A percentile compares a stretch with the other conserved stretches of the same genome.
These are phyloP conservation scores for Palythoa heliodiscus DNA, from an alignment of 92 coral and sea anemone genomes.

Conservation along the genomic window DNA sequence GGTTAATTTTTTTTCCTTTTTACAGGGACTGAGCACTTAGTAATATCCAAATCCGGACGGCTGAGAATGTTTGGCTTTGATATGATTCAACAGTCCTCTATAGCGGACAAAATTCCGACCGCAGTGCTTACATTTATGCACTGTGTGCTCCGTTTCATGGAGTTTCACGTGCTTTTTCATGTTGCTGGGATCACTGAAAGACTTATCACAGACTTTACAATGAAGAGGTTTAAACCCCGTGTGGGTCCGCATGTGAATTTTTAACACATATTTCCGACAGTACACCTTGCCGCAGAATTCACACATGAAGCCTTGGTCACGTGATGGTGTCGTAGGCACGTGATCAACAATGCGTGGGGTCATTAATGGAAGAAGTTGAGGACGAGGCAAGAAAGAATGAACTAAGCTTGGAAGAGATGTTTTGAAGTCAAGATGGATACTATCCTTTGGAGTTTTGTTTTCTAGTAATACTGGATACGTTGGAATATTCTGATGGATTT, in stretches of 20 bases:
- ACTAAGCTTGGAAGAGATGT: conserved; percentile 47
- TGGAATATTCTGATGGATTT: conserved; percentile 23
- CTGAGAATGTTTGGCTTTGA: conserved; percentile 79
- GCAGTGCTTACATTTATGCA: conserved; percentile 91
- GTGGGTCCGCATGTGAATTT: conserved; percentile 99
- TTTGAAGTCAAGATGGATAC: conserved; percentile 42
- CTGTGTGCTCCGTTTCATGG: conserved; percentile 93
- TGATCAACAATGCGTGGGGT: conserved; percentile 52
- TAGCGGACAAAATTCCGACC: conserved; percentile 91
- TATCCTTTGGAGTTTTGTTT: conserved; percentile 35
- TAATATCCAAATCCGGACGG: conserved; percentile 43
- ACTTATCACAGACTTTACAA: conserved; percentile 96
- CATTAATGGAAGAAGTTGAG: conserved; percentile 59
- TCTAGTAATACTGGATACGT: conserved; percentile 8
- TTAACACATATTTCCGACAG: conserved; percentile 93
- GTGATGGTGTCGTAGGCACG: conserved; percentile 43
- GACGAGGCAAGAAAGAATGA: conserved; percentile 55
- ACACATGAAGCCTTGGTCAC: conserved; percentile 86
- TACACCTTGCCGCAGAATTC: conserved; percentile 98
- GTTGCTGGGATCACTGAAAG: conserved; percentile 99
- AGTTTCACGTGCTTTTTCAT: conserved; percentile 96
- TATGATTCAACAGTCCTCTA: conserved; percentile 80
- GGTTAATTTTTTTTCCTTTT: neutral
- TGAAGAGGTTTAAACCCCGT: conserved; percentile 97
- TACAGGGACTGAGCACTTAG: neutral